Evolutionary conservation across 2,888 invertebrate genomes (phyloP).

Genomic region (Cosmia pyralina): DNA sequence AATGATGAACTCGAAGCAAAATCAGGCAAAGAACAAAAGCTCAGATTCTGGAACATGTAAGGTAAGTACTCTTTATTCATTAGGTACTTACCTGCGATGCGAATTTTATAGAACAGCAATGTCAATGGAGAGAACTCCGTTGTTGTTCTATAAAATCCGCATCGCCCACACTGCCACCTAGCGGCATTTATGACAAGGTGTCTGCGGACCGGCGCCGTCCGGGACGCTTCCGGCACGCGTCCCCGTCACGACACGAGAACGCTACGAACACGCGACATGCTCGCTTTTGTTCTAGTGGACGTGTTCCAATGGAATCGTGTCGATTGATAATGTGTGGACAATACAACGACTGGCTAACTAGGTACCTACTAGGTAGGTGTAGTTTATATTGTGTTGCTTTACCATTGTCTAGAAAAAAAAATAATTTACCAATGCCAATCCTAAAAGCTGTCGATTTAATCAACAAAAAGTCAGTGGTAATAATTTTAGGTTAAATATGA

Average conservation of each 20-base stretch:
- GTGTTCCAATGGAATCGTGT: slow-evolving; percentile 42
- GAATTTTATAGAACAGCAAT: too few species aligned
- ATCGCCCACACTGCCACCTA: slow-evolving; percentile 41
- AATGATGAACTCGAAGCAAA: background rate
- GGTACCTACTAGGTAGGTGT: background rate
- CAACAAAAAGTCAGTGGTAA: too few species aligned
- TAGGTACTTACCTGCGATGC: too few species aligned
- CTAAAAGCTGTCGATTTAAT: background rate
- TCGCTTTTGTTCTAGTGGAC: slow-evolving; percentile 41
- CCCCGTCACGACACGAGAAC: slow-evolving; percentile 58
- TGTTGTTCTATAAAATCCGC: background rate
- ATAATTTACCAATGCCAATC: background rate
- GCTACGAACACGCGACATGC: slow-evolving; percentile 42
- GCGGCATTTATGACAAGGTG: slow-evolving; percentile 10
- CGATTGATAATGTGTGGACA: slow-evolving; percentile 17
- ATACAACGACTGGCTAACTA: background rate
- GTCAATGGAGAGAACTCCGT: too few species aligned
- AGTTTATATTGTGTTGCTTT: background rate
- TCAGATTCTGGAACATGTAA: background rate
- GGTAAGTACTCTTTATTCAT: background rate
- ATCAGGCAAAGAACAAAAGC: background rate
- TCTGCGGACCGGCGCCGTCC: slow-evolving; percentile 56
- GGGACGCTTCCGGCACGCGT: slow-evolving; percentile 65
- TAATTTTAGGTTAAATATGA: too few species aligned
- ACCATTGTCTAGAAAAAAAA: background rate